Conservation (phyloP, 2,888 invertebrate species). For the Pandemis corylana region DNA sequence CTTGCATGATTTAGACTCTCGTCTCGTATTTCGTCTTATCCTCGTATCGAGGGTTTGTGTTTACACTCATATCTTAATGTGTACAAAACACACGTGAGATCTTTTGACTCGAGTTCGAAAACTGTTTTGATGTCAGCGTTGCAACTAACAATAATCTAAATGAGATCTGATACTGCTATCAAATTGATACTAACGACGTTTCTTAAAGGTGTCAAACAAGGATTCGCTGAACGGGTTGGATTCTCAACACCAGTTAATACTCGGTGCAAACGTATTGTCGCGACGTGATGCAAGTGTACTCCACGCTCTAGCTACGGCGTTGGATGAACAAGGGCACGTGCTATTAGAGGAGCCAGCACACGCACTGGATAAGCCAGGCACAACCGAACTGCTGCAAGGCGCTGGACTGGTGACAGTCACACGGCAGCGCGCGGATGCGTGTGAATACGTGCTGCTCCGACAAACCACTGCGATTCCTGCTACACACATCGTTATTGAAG, state of each 20-base stretch:
- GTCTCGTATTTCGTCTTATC: slow-evolving; percentile 46
- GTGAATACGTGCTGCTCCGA: slow-evolving; percentile 88
- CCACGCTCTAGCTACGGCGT: slow-evolving; percentile 84
- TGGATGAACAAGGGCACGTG: slow-evolving; percentile 89
- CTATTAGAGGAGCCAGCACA: slow-evolving; percentile 88
- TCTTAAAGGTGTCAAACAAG: slow-evolving; percentile 73
- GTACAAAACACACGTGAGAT: not conserved
- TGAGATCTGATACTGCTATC: not conserved
- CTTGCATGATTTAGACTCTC: not conserved
- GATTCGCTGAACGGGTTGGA: slow-evolving; percentile 86
- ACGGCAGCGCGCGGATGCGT: slow-evolving; percentile 86
- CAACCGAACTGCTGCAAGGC: slow-evolving; percentile 61
- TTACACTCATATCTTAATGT: too few species aligned
- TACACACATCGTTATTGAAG: slow-evolving; percentile 83
- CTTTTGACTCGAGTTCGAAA: too few species aligned
- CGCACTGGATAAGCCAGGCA: slow-evolving; percentile 73
- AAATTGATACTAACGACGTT: not conserved
- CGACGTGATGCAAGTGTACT: slow-evolving; percentile 83
- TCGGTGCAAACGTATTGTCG: slow-evolving; percentile 87
- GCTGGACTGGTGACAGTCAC: slow-evolving; percentile 66
- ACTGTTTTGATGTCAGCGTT: slow-evolving; percentile 81
- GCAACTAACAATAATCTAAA: slow-evolving; percentile 72
- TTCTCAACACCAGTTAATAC: slow-evolving; percentile 88
- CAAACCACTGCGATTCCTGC: slow-evolving; percentile 70
- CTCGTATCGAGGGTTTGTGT: too few species aligned